A percentile compares a stretch with the other conserved stretches of the same genome.
Conservation (phyloP, 2,888 invertebrate species). For the Neria commutata region DNA sequence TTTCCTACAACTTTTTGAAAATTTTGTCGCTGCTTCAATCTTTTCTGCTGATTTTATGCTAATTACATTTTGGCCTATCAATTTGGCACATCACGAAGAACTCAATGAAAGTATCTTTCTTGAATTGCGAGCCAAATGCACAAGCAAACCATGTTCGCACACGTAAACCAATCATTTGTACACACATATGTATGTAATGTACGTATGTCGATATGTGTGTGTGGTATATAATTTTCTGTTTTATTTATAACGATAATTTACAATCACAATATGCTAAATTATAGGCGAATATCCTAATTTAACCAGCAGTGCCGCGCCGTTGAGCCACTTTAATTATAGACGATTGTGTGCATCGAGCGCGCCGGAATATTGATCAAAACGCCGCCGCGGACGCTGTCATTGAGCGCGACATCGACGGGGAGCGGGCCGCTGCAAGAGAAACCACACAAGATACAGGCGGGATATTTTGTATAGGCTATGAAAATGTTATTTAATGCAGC, state of each 20-base stretch:
- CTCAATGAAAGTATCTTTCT: no score
- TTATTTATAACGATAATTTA: not conserved
- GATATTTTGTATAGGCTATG: conserved; percentile 3
- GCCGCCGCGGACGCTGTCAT: conserved; percentile 57
- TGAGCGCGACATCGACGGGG: conserved; percentile 50
- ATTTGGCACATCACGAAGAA: no score
- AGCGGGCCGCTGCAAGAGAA: conserved; percentile 51
- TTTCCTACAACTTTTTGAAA: no score
- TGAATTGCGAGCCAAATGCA: no score
- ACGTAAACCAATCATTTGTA: no score
- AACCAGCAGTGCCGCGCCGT: not conserved
- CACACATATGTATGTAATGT: no score
- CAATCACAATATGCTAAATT: not conserved
- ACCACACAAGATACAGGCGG: conserved; percentile 13
- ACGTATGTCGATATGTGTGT: no score
- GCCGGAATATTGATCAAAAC: conserved; percentile 54
- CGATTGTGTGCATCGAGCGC: conserved; percentile 61
- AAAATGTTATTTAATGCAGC: conserved; percentile 26
- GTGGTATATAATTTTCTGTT: no score
- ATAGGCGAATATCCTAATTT: not conserved
- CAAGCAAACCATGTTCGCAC: no score
- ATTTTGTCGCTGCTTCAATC: no score
- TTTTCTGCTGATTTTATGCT: no score
- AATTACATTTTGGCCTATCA: no score
- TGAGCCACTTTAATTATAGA: conserved; percentile 57